Percentiles rank a stretch among this genome's conserved stretches.
phyloP scores from a whole-genome alignment of 2,113 vertebrate genomes.

The Sisor rabdophorus region DNA sequence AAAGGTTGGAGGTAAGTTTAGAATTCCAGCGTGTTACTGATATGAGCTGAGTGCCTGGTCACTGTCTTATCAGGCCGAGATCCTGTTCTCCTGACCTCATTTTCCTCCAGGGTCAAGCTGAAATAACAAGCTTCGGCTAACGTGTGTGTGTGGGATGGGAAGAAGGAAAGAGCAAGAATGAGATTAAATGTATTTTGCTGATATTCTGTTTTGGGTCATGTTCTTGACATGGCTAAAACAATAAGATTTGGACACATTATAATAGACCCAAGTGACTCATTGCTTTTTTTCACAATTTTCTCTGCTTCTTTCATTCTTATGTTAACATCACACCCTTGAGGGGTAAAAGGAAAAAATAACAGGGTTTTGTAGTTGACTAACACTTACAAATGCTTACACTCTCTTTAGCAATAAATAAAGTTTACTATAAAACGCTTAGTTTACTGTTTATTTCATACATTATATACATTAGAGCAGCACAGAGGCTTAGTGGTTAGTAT shows the following conservation, averaged over 20 bases:
- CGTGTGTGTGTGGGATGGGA: slow-evolving; percentile 32
- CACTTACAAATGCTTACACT: no score
- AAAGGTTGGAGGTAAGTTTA: neutral
- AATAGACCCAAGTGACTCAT: neutral
- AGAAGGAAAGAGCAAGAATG: neutral
- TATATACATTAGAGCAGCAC: no score
- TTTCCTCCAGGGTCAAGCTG: slow-evolving; percentile 59
- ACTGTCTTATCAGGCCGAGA: slow-evolving; percentile 55
- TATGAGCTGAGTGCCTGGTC: slow-evolving; percentile 2
- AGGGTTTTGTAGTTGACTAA: slow-evolving; percentile 19
- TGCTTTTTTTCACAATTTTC: neutral
- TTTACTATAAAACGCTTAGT: no score
- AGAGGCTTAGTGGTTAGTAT: no score
- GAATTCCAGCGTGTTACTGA: neutral
- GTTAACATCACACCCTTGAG: slow-evolving; percentile 18
- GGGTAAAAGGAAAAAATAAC: slow-evolving; percentile 16
- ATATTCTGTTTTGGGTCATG: neutral
- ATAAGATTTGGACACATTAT: neutral
- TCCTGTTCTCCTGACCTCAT: slow-evolving; percentile 57
- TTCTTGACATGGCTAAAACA: neutral
- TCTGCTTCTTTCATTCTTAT: slow-evolving; percentile 10
- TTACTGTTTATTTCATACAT: no score
- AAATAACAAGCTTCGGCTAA: slow-evolving; percentile 58
- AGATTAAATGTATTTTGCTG: neutral
- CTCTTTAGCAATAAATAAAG: no score